Base-by-base conservation (phyloP, 1,140 invertebrate genomes). In the Xylocopa sonorina region DNA sequence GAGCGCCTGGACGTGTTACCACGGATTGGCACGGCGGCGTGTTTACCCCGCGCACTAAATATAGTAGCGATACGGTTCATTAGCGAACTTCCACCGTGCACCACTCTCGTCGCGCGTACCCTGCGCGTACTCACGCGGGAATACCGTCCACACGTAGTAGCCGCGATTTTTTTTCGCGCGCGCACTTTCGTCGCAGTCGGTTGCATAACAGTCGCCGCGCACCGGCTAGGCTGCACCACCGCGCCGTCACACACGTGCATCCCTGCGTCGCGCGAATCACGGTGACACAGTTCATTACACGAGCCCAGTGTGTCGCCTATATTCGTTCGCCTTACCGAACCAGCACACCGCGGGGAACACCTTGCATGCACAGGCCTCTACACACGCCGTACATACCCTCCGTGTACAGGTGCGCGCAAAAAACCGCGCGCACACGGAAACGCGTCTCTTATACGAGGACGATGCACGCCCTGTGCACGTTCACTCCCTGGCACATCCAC, bases 271-370 rank as follows among this genome's bases (percentile, higher is more conserved):
- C 66, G 50, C 64, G 53, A 76, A 77, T 77, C 64, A 77, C 64
- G 43, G 64, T 77, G 74, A 77, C 74, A 77, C 74, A 77, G 74
- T 69, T 77, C 74, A 77, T 77, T 77, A 77, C 64, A 77, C 74
- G 64, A 43, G 29, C 12, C 53, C 64, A 41, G 12, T 41, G 51
- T 77, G 53, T 57, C 50, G 21, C 60, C 38, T 24, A 41, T 51
- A 34, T 55, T 29, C 16, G 5, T 53, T 7, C 24, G 34, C 60
- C 14, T 32, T 16, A 27, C 62, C 29, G 27, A 50, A 34, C 57
- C 14, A 43, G 38, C 27, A 6, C 21, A 4, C 24, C 34, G 34
- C 43, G 7, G 10, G 38, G 38, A 43, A 34, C 38, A 34, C 60
- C 72, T 41, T 41, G 32, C 48, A 46, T 48, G 48, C 32, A 38